Percentiles rank a stretch among this genome's conserved stretches.
These are phyloP conservation scores for Tinamus major DNA, from an alignment of 2,797 vertebrate genomes.

Conservation along the genomic window DNA sequence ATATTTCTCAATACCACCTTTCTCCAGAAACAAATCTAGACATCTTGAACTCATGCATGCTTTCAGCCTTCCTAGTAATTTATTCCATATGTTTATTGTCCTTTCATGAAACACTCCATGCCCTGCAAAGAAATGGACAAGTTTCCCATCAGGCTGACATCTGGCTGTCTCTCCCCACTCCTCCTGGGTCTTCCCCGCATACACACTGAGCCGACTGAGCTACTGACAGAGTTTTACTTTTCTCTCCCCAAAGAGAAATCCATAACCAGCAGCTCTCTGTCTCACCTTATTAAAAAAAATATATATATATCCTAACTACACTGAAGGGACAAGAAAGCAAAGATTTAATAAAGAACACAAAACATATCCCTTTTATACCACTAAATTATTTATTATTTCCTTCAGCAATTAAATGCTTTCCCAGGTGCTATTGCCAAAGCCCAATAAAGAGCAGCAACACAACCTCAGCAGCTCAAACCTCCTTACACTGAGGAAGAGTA, in stretches of 20 bases:
- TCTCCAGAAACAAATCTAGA: constrained; percentile 38
- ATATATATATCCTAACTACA: neutral
- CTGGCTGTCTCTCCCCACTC: constrained; percentile 43
- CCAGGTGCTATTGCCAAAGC: neutral
- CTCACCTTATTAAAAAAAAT: constrained; percentile 13
- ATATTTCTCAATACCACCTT: neutral
- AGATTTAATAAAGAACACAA: neutral
- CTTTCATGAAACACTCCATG: constrained; percentile 13
- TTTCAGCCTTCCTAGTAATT: constrained; percentile 39
- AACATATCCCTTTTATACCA: neutral
- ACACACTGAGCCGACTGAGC: constrained; percentile 23
- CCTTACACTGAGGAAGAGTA: neutral
- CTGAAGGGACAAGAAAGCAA: constrained; percentile 4
- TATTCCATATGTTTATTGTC: constrained; percentile 57
- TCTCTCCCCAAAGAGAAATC: constrained; percentile 39
- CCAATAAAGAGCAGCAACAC: neutral
- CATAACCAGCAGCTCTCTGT: constrained; percentile 16
- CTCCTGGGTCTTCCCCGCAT: constrained; percentile 2
- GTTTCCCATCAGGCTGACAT: constrained; percentile 46
- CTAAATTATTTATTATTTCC: constrained; percentile 35
- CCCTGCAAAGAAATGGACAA: constrained; percentile 34
- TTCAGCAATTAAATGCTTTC: constrained; percentile 30
- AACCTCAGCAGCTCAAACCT: neutral
- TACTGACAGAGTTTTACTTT: constrained; percentile 34
- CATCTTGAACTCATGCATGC: constrained; percentile 37